Evolutionary conservation across 2,797 vertebrate species (phyloP), one percentile per base, ranked within the genome.

Genomic region (Myotis pilosus): DNA sequence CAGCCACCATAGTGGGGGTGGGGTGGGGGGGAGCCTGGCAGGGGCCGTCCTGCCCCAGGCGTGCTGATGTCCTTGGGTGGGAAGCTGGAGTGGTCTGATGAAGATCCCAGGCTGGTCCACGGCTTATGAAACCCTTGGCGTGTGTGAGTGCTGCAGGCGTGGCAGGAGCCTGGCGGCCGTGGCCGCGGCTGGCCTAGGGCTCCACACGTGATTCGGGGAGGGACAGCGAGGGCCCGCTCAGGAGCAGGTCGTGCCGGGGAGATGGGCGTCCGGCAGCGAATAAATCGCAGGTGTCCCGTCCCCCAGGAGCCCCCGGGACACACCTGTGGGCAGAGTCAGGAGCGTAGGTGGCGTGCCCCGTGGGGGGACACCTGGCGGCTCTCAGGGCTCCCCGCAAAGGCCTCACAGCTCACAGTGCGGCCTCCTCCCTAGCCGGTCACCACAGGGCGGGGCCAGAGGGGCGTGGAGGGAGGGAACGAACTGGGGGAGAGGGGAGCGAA

Each of bases 11-110:
- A 47, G 44, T 13, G 2, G 10, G n/a, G n/a, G n/a, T n/a, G n/a
- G n/a, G n/a, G n/a, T n/a, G n/a, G 13, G 57, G n/a, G 25, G 6
- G 51, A 2, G 9, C 3, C 13, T 0, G 6, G 16, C 20, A 5
- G 25, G n/a, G 36, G 69, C 69, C 23, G 22, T 13, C 36, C 41
- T 5, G 8, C 44, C 17, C 7, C 28, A 0, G 15, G 3, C 1
- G 9, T 28, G 36, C 68, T 8, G 74, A 19, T 4, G 25, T 20
- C 0, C 22, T 5, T 3, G n/a, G 15, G 64, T 2, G 2, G 55
- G 69, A 19, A 44, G 71, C 57, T 12, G 3, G 47, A 19, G 47
- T 0, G 3, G 3, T n/a, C 41, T 25, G 55, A 2, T 10, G 3
- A 28, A 66, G 6, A 62, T 11, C 49, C 49, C 5, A 7, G 12